A percentile compares a stretch with the other conserved stretches of the same genome.
phyloP scores from a whole-genome alignment of 2,888 invertebrate species.

The Drosophila setosimentum region DNA sequence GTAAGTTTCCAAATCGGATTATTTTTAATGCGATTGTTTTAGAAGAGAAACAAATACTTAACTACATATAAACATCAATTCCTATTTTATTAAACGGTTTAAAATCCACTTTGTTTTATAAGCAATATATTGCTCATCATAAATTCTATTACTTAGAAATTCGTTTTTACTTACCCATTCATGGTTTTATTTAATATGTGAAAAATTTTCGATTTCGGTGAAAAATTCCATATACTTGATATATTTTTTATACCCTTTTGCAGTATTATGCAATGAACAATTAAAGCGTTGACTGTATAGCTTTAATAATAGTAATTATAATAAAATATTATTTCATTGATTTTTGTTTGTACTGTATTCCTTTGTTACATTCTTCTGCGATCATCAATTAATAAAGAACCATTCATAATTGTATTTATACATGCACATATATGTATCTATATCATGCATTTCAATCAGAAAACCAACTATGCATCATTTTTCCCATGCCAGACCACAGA shows the following conservation, averaged over 20 bases:
- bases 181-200: background rate
- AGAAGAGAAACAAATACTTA: background rate
- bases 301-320: background rate
- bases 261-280: background rate
- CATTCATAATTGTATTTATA: background rate
- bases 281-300: too few species aligned
- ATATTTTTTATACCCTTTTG: background rate
- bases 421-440: background rate
- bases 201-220: background rate
- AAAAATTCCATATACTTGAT: background rate
- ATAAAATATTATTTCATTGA: background rate
- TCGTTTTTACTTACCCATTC: background rate
- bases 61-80: background rate
- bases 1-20: conserved; percentile 1
- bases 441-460: background rate
- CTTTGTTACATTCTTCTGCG: background rate
- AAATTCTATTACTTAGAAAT: background rate
- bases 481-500: conserved; percentile 65
- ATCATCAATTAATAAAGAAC: background rate
- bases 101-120: background rate
- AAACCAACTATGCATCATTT: conserved; percentile 26
- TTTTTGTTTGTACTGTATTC: background rate
- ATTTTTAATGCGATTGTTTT: conserved; percentile 3
- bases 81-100: background rate
- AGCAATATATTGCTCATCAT: background rate